Evolutionary conservation across 2,113 vertebrate genomes (phyloP).

Genomic region (Apodemus sylvaticus): DNA sequence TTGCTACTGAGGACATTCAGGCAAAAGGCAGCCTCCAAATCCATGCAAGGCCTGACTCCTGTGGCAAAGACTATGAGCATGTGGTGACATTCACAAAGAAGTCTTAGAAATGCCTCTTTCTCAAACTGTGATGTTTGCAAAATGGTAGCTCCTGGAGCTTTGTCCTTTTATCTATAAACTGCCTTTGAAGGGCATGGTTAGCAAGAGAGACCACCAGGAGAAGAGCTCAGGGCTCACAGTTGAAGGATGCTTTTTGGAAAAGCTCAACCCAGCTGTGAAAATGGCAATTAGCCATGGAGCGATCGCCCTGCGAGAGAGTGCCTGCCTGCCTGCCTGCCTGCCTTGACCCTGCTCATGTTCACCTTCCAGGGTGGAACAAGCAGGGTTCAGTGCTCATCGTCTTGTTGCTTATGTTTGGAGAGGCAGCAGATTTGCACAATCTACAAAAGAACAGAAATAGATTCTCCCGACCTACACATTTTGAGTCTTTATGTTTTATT

Average conservation of each 20-base stretch:
- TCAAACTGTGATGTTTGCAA: conserved; percentile 75
- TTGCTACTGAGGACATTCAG: conserved; percentile 59
- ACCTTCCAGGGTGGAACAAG: conserved; percentile 22
- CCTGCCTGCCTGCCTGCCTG: no score
- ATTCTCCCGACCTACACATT: not conserved
- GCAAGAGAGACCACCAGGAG: conserved; percentile 67
- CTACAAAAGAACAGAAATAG: conserved; percentile 47
- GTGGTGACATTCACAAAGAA: conserved; percentile 69
- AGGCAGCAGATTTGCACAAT: not conserved
- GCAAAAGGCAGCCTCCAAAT: conserved; percentile 54
- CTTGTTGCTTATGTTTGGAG: conserved; percentile 56
- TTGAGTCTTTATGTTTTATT: conserved; percentile 42
- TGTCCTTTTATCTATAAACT: conserved; percentile 78
- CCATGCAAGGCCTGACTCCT: conserved; percentile 51
- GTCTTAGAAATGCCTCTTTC: conserved; percentile 63
- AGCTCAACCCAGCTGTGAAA: conserved; percentile 74
- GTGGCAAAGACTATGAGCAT: conserved; percentile 60
- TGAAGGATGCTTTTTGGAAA: conserved; percentile 73
- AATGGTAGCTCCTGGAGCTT: conserved; percentile 62
- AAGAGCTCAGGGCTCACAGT: conserved; percentile 55
- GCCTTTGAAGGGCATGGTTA: conserved; percentile 73
- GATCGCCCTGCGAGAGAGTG: conserved; percentile 40
- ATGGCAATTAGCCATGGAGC: conserved; percentile 72
- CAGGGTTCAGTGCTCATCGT: conserved; percentile 11
- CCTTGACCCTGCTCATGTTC: conserved; percentile 41